Evolutionary conservation across 2,888 invertebrate genomes (phyloP).

Genomic region (Meteorus colon): DNA sequence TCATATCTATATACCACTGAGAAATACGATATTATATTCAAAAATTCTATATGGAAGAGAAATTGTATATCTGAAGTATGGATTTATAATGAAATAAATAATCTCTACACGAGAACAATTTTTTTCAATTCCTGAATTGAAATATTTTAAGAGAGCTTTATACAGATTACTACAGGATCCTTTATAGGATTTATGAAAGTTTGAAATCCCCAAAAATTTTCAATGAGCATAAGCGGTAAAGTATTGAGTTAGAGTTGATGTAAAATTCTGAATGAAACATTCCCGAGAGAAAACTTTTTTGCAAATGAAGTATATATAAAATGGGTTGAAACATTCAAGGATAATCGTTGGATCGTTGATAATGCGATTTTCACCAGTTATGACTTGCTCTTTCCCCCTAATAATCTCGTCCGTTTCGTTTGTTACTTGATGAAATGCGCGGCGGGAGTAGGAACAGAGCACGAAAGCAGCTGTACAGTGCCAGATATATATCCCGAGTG

Average conservation of each 20-base stretch:
- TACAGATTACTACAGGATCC: neutral
- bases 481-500: constrained; percentile 22
- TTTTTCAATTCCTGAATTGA: neutral
- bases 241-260: neutral
- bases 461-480: constrained; percentile 31
- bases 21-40: neutral
- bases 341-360: constrained; percentile 38
- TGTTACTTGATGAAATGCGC: constrained; percentile 17
- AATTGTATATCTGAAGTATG: neutral
- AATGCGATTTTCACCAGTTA: constrained; percentile 52
- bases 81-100: neutral
- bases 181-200: neutral
- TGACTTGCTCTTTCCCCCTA: constrained; percentile 18
- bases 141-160: neutral
- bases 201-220: neutral
- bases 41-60: neutral
- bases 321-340: constrained; percentile 16
- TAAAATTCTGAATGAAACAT: neutral
- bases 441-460: constrained; percentile 8
- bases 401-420: neutral
- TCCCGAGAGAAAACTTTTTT: neutral
- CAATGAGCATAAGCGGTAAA: neutral
- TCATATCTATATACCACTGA: neutral
- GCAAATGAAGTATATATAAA: neutral
- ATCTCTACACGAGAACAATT: neutral